phyloP scores from a whole-genome alignment of 2,113 vertebrate genomes.

The Misgurnus mizolepis region DNA sequence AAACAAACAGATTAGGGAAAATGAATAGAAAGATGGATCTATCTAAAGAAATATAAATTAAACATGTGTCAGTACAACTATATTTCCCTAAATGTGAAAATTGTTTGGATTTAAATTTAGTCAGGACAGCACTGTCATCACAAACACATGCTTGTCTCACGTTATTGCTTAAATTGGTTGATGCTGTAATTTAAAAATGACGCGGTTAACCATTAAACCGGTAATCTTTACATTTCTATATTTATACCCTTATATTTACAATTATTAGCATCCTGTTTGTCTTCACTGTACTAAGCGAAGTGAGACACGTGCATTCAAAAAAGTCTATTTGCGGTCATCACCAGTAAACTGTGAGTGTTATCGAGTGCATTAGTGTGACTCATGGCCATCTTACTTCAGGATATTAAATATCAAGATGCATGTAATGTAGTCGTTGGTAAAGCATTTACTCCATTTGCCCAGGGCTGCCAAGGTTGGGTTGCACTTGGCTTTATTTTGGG shows the following conservation, averaged over 20 bases:
- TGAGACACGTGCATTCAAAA: not conserved
- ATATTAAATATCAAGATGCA: constrained; percentile 40
- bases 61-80: too few relatives aligned
- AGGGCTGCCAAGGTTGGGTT: not conserved
- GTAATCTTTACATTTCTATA: not conserved
- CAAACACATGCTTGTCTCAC: too few relatives aligned
- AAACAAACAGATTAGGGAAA: too few relatives aligned
- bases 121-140: too few relatives aligned
- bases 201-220: too few relatives aligned
- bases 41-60: too few relatives aligned
- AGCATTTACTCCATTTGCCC: not conserved
- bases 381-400: constrained; percentile 2
- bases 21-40: too few relatives aligned
- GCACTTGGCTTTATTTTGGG: not conserved
- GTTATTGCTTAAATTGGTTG: too few relatives aligned
- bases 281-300: not conserved
- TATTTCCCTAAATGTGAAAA: too few relatives aligned
- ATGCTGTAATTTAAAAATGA: too few relatives aligned
- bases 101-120: too few relatives aligned
- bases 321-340: constrained; percentile 23
- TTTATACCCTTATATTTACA: too few relatives aligned
- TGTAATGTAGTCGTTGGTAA: constrained; percentile 16
- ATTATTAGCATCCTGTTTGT: not conserved
- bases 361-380: not conserved
- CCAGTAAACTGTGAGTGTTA: constrained; percentile 7